Conservation (phyloP, 1,140 invertebrate species). For the Aricia agestis region DNA sequence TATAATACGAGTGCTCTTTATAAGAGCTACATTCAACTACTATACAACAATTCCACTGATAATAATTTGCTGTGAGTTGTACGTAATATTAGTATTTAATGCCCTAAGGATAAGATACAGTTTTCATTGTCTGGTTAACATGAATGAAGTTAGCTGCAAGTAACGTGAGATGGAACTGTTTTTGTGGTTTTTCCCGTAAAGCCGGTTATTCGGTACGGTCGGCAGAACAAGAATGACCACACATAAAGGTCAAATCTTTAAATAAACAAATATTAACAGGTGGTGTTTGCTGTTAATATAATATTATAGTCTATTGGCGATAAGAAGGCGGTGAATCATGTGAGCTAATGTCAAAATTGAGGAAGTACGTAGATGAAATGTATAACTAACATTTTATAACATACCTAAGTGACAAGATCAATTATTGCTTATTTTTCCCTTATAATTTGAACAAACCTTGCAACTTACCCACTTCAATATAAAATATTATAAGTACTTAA, state of each 20-base stretch:
- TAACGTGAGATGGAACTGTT: background rate
- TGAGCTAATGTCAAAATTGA: no score
- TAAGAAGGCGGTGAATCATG: background rate
- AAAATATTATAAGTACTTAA: no score
- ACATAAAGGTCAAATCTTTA: conserved; percentile 8
- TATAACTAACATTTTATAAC: no score
- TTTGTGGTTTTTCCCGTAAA: conserved; percentile 36
- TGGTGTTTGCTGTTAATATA: no score
- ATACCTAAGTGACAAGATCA: no score
- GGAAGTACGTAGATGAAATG: no score
- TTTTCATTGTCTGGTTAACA: conserved; percentile 7
- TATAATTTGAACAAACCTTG: no score
- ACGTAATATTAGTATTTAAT: background rate
- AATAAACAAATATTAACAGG: background rate
- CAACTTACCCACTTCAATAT: no score
- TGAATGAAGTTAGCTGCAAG: conserved; percentile 18
- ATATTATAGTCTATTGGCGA: background rate
- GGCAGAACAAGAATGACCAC: background rate
- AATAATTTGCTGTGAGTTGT: background rate
- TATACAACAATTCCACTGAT: background rate
- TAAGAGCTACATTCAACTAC: background rate
- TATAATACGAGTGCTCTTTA: conserved; percentile 2
- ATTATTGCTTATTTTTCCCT: no score
- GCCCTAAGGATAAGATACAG: background rate
- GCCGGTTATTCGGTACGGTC: conserved; percentile 31